Conservation (phyloP, 2,797 vertebrate genomes). For the Todus mexicanus region DNA sequence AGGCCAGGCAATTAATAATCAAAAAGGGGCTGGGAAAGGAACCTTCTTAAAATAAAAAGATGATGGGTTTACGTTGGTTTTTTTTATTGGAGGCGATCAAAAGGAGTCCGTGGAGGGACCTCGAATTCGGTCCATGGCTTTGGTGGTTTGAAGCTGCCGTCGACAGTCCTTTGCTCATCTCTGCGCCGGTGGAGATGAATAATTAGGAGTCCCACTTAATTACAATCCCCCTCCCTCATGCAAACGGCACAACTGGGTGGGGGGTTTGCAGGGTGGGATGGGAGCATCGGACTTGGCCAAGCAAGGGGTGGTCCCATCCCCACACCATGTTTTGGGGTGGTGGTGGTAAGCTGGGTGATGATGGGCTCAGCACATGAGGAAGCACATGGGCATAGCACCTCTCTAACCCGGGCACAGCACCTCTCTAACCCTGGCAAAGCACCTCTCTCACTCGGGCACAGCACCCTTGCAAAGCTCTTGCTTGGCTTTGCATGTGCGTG, state of each 20-base stretch:
- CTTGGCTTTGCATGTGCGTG: rapidly evolving
- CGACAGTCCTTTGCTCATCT: background rate
- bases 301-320: background rate
- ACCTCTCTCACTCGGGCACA: rapidly evolving
- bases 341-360: background rate
- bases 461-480: rapidly evolving
- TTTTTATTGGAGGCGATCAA: slow-evolving; percentile 47
- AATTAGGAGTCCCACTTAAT: background rate
- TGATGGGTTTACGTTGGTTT: slow-evolving; percentile 36
- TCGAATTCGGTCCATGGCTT: background rate
- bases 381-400: background rate
- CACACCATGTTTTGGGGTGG: rapidly evolving
- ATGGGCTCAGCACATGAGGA: background rate
- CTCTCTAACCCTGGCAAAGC: background rate
- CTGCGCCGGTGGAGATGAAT: background rate
- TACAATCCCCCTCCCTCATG: background rate
- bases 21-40: background rate
- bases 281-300: background rate
- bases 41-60: slow-evolving; percentile 30
- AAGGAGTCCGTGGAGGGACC: background rate
- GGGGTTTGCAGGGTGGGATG: no score
- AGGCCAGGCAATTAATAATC: slow-evolving; percentile 32
- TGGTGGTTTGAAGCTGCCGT: background rate
- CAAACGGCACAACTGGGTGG: background rate
- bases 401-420: background rate